Evolutionary conservation across 2,888 invertebrate species (phyloP).

Genomic region (Pristionchus fissidentatus): DNA sequence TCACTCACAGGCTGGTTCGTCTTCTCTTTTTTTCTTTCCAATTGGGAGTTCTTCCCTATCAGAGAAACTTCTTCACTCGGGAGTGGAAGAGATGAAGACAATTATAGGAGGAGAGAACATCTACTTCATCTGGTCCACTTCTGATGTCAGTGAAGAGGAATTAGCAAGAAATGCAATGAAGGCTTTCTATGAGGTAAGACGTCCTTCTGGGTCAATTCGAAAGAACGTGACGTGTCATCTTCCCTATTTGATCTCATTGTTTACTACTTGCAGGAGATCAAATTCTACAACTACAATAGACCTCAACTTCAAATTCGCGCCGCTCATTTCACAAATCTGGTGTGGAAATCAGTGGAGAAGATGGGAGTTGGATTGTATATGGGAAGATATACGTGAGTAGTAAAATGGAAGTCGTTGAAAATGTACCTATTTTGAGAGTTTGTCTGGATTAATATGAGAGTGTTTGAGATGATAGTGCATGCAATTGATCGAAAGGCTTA

Average conservation of each 20-base stretch:
- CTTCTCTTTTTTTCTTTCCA: background rate
- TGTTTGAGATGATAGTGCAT: background rate
- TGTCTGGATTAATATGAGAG: too few species aligned
- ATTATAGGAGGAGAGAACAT: conserved; percentile 47
- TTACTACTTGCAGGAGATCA: conserved; percentile 50
- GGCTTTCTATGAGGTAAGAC: conserved; percentile 41
- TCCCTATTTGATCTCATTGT: background rate
- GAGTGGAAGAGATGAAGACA: background rate
- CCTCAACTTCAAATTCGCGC: conserved; percentile 51
- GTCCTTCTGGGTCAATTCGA: too few species aligned
- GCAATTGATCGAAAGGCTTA: background rate
- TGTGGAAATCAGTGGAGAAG: conserved; percentile 54
- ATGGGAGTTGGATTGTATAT: conserved; percentile 52
- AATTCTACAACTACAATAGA: conserved; percentile 53
- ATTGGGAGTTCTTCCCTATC: background rate
- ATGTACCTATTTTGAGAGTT: too few species aligned
- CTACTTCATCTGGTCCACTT: conserved; percentile 45
- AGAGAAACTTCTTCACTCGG: background rate
- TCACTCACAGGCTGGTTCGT: conserved; percentile 33
- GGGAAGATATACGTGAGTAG: conserved; percentile 47
- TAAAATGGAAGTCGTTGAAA: background rate
- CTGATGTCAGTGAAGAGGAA: conserved; percentile 11
- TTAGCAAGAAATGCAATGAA: conserved; percentile 39
- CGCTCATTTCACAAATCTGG: conserved; percentile 56
- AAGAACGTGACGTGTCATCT: background rate